These are phyloP conservation scores for Reticulitermes speratus DNA, from an alignment of 1,140 invertebrate genomes.

Conservation along the genomic window DNA sequence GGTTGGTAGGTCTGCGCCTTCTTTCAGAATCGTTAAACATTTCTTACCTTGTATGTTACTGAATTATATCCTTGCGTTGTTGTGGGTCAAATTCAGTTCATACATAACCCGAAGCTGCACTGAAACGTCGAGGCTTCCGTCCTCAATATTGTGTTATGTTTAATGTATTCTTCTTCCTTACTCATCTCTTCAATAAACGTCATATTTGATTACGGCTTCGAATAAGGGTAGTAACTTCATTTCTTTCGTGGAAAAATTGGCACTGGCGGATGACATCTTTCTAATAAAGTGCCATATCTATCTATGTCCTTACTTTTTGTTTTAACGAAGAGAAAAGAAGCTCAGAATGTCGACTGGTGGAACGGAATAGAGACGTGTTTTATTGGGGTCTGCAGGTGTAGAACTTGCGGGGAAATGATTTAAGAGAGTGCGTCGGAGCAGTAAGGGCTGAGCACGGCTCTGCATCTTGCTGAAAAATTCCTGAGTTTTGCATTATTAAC, in stretches of 20 bases:
- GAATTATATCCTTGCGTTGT: too few relatives aligned
- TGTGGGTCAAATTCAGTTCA: neutral
- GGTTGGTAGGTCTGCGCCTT: too few relatives aligned
- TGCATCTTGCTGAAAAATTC: neutral
- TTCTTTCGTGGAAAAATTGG: neutral
- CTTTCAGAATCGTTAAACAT: too few relatives aligned
- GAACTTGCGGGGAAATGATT: neutral
- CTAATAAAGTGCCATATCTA: neutral
- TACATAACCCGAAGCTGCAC: neutral
- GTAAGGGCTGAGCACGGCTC: too few relatives aligned
- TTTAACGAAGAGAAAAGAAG: neutral
- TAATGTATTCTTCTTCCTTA: neutral
- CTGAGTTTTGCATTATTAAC: neutral
- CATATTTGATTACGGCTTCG: neutral
- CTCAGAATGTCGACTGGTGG: neutral
- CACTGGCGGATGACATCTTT: neutral
- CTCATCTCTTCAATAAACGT: neutral
- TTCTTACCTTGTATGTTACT: too few relatives aligned
- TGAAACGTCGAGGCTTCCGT: neutral
- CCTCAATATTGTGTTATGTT: neutral
- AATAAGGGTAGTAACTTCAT: neutral
- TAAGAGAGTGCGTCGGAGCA: neutral
- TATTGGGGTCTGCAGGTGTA: neutral
- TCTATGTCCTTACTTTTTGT: neutral
- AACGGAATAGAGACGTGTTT: neutral